Conservation (phyloP, 2,113 vertebrate genomes). For the Circaetus gallicus region DNA sequence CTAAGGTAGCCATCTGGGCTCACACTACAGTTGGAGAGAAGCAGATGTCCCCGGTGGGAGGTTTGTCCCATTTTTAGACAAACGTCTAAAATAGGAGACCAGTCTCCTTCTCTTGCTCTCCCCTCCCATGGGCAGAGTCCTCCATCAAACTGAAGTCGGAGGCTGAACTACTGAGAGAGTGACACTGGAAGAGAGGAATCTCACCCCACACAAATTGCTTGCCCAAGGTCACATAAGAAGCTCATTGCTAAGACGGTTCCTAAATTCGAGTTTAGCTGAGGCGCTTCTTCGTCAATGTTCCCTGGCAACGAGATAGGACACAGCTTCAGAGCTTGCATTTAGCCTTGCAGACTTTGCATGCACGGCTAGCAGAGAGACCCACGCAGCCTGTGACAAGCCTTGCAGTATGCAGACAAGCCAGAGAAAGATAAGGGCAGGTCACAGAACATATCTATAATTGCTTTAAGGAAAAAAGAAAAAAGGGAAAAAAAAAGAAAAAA, state of each 20-base stretch:
- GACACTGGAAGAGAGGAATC: neutral
- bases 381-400: neutral
- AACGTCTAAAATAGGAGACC: neutral
- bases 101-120: neutral
- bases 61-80: neutral
- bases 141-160: neutral
- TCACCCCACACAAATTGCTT: neutral
- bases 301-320: constrained; percentile 14
- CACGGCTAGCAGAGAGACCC: neutral
- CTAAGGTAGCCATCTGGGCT: neutral
- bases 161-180: neutral
- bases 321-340: neutral
- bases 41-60: neutral
- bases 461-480: neutral
- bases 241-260: neutral
- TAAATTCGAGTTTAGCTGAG: neutral
- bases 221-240: neutral
- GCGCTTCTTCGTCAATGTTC: neutral
- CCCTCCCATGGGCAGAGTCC: neutral
- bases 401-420: neutral
- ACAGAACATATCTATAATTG: neutral
- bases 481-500: neutral
- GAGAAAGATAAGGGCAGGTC: neutral
- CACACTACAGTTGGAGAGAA: neutral
- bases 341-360: neutral